A percentile compares a stretch with the other conserved stretches of the same genome.
These are phyloP conservation scores for Apeltes quadracus DNA, from an alignment of 2,113 vertebrate species.

Conservation along the genomic window DNA sequence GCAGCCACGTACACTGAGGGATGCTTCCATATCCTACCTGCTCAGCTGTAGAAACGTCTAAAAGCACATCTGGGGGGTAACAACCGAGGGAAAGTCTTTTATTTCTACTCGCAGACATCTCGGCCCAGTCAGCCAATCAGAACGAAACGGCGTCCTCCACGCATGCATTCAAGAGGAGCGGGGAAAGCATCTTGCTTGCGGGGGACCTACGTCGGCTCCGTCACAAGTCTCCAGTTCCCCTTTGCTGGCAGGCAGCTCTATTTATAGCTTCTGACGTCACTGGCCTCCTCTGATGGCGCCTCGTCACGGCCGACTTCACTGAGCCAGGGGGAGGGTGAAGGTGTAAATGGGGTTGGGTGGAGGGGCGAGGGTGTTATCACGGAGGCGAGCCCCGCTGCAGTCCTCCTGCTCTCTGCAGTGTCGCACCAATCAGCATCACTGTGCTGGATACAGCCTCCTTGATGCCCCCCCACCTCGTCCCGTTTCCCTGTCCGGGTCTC, in stretches of 20 bases:
- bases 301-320: slow-evolving; percentile 61
- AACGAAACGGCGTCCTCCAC: slow-evolving; percentile 1
- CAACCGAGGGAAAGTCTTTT: neutral
- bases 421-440: slow-evolving; percentile 70
- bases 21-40: neutral
- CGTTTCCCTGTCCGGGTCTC: slow-evolving; percentile 21
- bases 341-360: slow-evolving; percentile 16
- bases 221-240: slow-evolving; percentile 59
- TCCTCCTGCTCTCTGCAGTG: neutral
- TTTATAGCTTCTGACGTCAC: slow-evolving; percentile 74
- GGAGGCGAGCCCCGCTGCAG: slow-evolving; percentile 67
- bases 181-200: slow-evolving; percentile 21
- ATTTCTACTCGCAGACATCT: slow-evolving; percentile 5
- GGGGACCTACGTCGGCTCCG: slow-evolving; percentile 48
- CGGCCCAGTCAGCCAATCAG: neutral
- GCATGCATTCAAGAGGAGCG: slow-evolving; percentile 25
- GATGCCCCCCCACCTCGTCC: neutral
- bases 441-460: slow-evolving; percentile 57
- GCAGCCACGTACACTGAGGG: neutral
- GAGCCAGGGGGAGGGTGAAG: slow-evolving; percentile 23
- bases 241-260: slow-evolving; percentile 64
- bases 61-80: neutral
- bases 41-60: neutral
- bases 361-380: slow-evolving; percentile 28
- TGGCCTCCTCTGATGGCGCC: slow-evolving; percentile 63